Evolutionary conservation across 2,113 vertebrate genomes (phyloP), one percentile per base, ranked within the genome.

Genomic region (Potamarius usumacintae): DNA sequence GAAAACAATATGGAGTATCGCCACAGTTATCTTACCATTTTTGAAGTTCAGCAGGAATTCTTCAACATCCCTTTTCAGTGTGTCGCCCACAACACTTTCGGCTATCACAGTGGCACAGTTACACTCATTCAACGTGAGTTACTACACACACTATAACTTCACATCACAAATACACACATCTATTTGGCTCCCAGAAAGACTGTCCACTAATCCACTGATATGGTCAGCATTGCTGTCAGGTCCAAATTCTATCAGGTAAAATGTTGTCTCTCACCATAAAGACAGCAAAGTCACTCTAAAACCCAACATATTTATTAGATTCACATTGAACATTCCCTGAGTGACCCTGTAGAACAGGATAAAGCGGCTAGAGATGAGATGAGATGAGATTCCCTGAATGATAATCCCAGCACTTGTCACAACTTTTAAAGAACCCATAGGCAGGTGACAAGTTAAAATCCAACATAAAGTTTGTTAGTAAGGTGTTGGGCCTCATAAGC

Each of bases 51-150:
- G 22, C 5, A 34, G 4, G 65, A 86, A 58, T 55, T 84, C 79
- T 57, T 90, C 3, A 6, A 88, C 67, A 60, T 10, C 22, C 42
- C 85, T 25, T 67, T 86, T 48, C 12, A 10, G 2, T 90, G 89
- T 74, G 0, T n/a, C 0, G 14, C 69, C 25, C 0, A 5, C 0
- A 83, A 27, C n/a, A 14, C 89, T 5, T 17, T 3, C 7, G 89
- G 89, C 9, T 0, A 0, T 0, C 65, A 76, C 83, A 81, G 0
- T 14, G 85, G 50, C 52, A 82, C 0, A 52, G 30, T 88, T 2
- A 30, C 20, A 0, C 89, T 90, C 18, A 55, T 82, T 48, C 81
- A 2, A 52, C 20, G 89, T 88, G n/a, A 34, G 72, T 57, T 62
- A 15, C 42, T 65, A 52, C 81, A n/a, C 20, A 42, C 30, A 10